phyloP scores from a whole-genome alignment of 2,113 vertebrate genomes.

The Toxotes jaculatrix region DNA sequence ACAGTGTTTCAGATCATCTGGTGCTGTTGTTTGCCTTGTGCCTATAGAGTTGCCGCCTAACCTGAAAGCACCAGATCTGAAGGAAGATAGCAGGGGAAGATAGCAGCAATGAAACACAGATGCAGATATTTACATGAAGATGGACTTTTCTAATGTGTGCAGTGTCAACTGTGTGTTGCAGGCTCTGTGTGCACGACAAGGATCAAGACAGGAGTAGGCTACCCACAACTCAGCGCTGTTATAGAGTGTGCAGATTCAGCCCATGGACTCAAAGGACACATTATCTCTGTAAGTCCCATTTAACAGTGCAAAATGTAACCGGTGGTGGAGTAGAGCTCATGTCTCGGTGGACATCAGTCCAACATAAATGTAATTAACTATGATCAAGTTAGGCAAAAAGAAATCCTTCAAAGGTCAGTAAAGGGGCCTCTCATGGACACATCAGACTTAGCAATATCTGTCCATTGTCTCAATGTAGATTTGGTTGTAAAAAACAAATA shows the following conservation, averaged over 20 bases:
- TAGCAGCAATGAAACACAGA: background rate
- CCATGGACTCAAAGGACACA: conserved; percentile 97
- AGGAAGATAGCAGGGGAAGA: background rate
- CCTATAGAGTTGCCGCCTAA: background rate
- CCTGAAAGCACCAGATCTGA: background rate
- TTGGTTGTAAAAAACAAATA: background rate
- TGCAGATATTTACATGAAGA: background rate
- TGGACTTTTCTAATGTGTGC: background rate
- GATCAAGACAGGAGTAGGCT: conserved; percentile 98
- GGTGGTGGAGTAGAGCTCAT: background rate
- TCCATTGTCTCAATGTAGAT: background rate
- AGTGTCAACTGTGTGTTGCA: conserved; percentile 64
- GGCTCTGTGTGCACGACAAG: conserved; percentile 98
- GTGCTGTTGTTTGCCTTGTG: background rate
- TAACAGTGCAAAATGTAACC: background rate
- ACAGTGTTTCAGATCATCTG: background rate
- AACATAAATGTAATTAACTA: background rate
- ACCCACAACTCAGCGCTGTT: conserved; percentile 98
- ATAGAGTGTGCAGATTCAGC: conserved; percentile 98
- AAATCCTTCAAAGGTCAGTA: background rate
- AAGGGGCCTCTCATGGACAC: too few species aligned
- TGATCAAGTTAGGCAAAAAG: background rate
- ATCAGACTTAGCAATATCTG: background rate
- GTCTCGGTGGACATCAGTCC: background rate
- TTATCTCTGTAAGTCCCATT: conserved; percentile 93